These are phyloP conservation scores for Micromys minutus DNA, from an alignment of 2,113 vertebrate species.

Conservation along the genomic window DNA sequence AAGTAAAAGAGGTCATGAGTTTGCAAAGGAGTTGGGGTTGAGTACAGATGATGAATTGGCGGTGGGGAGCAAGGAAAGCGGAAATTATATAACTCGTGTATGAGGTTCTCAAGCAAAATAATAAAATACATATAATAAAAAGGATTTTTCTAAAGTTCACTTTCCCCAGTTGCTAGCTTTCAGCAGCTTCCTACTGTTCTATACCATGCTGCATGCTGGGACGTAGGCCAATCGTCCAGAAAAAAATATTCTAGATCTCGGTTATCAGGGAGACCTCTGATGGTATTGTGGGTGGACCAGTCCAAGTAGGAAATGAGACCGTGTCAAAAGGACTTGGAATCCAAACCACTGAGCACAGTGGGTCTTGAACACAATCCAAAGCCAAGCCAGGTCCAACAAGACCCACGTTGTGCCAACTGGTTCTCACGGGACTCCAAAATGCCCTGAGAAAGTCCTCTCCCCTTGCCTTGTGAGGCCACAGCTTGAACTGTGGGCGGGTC, in stretches of 20 bases:
- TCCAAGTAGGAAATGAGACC: background rate
- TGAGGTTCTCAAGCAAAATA: background rate
- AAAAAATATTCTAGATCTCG: background rate
- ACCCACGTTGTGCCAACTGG: background rate
- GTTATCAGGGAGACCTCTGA: background rate
- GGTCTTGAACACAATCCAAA: background rate
- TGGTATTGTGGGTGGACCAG: background rate
- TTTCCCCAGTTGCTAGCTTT: background rate
- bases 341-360: background rate
- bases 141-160: background rate
- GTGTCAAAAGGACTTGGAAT: background rate
- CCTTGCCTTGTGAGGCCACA: background rate
- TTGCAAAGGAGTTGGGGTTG: background rate
- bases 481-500: background rate
- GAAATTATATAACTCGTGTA: background rate
- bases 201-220: background rate
- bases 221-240: background rate
- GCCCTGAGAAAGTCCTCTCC: background rate
- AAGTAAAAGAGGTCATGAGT: background rate
- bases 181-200: background rate
- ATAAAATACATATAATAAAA: background rate
- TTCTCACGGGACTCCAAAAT: background rate
- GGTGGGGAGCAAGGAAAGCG: background rate
- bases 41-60: background rate
- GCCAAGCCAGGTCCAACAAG: background rate